phyloP scores from a whole-genome alignment of 2,797 vertebrate genomes.

The Lophius americanus region DNA sequence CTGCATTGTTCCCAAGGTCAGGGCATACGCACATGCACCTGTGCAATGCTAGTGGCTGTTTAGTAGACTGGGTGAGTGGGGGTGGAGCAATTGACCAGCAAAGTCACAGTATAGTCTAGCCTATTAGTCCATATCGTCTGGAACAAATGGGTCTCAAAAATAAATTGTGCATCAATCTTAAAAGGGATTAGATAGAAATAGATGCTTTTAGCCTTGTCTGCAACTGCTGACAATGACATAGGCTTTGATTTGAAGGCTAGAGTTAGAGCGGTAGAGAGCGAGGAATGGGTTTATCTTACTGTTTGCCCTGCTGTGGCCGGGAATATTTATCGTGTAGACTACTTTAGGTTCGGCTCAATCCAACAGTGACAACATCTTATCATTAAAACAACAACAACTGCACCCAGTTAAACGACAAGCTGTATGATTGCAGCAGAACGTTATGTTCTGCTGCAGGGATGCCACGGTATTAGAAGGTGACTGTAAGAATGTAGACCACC shows the following conservation, averaged over 20 bases:
- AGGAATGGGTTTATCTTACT: conserved; percentile 1
- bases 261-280: conserved; percentile 3
- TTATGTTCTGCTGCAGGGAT: rapidly evolving
- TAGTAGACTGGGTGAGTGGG: conserved; percentile 26
- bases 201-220: conserved; percentile 49
- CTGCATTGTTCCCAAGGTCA: conserved; percentile 80
- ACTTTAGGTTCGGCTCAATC: no score
- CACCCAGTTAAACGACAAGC: neutral
- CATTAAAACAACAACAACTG: no score
- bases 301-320: neutral
- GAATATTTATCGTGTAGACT: no score
- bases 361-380: no score
- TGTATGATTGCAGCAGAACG: neutral
- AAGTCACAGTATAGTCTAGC: conserved; percentile 20
- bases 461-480: neutral
- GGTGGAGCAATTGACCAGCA: conserved; percentile 35
- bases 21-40: conserved; percentile 74
- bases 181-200: conserved; percentile 55
- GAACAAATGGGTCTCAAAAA: conserved; percentile 58
- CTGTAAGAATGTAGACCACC: neutral
- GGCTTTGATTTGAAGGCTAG: neutral
- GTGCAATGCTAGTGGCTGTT: conserved; percentile 54
- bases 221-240: conserved; percentile 39
- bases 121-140: conserved; percentile 57
- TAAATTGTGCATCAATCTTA: conserved; percentile 58